Evolutionary conservation across 1,140 invertebrate genomes (phyloP).

Genomic region (Drosophila ficusphila): DNA sequence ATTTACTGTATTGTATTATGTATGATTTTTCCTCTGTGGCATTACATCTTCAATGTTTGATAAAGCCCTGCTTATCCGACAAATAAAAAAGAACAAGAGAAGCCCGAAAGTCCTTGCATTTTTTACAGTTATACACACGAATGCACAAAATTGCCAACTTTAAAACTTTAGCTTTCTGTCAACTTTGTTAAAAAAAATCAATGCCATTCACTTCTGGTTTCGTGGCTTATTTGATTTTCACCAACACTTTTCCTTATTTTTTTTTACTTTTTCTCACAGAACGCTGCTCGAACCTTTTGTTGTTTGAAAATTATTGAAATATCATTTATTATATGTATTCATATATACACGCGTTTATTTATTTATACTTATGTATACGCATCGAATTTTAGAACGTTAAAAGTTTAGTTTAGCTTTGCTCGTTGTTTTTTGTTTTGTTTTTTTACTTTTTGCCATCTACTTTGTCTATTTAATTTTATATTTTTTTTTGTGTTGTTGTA

Average conservation of each 20-base stretch:
- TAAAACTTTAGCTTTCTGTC: slow-evolving; percentile 22
- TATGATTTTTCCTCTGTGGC: slow-evolving; percentile 52
- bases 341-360: slow-evolving; percentile 63
- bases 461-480: slow-evolving; percentile 43
- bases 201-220: slow-evolving; percentile 25
- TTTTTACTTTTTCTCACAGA: slow-evolving; percentile 30
- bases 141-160: slow-evolving; percentile 42
- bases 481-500: slow-evolving; percentile 48
- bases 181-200: slow-evolving; percentile 45
- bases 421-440: slow-evolving; percentile 38
- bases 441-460: slow-evolving; percentile 32
- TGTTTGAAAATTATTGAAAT: slow-evolving; percentile 74
- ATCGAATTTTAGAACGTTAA: slow-evolving; percentile 59
- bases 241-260: slow-evolving; percentile 37
- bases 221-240: slow-evolving; percentile 16
- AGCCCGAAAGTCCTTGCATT: slow-evolving; percentile 46
- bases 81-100: slow-evolving; percentile 5
- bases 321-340: slow-evolving; percentile 60
- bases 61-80: slow-evolving; percentile 10
- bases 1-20: slow-evolving; percentile 63
- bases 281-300: slow-evolving; percentile 43
- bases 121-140: slow-evolving; percentile 76
- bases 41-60: slow-evolving; percentile 42
- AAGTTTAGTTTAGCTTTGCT: slow-evolving; percentile 57
- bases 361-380: slow-evolving; percentile 63